These are phyloP conservation scores for Channa striata DNA, from an alignment of 2,797 vertebrate genomes.

Conservation along the genomic window DNA sequence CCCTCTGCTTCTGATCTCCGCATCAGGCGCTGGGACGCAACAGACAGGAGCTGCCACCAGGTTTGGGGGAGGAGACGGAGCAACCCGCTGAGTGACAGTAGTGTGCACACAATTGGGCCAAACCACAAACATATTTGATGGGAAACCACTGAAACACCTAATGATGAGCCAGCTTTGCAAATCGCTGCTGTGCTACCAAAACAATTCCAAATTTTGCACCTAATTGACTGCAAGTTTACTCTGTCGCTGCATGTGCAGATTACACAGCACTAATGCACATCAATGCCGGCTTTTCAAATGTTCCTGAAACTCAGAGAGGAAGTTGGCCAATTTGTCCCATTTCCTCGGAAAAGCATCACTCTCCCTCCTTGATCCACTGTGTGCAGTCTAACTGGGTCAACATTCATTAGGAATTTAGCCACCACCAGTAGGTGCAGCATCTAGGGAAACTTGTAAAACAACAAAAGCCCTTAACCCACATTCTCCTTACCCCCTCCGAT, in stretches of 20 bases:
- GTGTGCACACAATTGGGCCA: slow-evolving; percentile 38
- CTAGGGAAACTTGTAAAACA: slow-evolving; percentile 41
- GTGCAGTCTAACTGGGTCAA: slow-evolving; percentile 57
- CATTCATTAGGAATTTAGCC: slow-evolving; percentile 61
- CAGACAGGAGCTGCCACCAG: slow-evolving; percentile 51
- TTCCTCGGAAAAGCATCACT: slow-evolving; percentile 36
- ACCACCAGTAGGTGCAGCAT: slow-evolving; percentile 44
- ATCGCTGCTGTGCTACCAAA: slow-evolving; percentile 1
- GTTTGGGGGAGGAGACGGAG: slow-evolving; percentile 46
- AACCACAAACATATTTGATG: slow-evolving; percentile 29
- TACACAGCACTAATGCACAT: slow-evolving; percentile 24
- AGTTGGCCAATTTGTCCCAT: slow-evolving; percentile 59
- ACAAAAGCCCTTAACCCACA: slow-evolving; percentile 31
- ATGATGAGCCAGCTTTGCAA: slow-evolving; percentile 30
- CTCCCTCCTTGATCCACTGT: slow-evolving; percentile 34
- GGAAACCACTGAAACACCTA: slow-evolving; percentile 17
- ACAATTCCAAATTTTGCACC: slow-evolving; percentile 15
- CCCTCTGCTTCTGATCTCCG: slow-evolving; percentile 46
- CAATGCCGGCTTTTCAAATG: slow-evolving; percentile 27
- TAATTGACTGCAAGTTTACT: slow-evolving; percentile 22
- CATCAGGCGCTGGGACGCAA: slow-evolving; percentile 34
- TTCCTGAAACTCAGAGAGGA: slow-evolving; percentile 26
- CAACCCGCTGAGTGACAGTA: slow-evolving; percentile 47
- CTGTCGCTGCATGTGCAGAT: slow-evolving; percentile 26
- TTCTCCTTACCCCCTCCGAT: slow-evolving; percentile 1